Evolutionary conservation across 2,797 vertebrate genomes (phyloP), one percentile per base, ranked within the genome.

Genomic region (Lepidocolaptes lacrymiger): DNA sequence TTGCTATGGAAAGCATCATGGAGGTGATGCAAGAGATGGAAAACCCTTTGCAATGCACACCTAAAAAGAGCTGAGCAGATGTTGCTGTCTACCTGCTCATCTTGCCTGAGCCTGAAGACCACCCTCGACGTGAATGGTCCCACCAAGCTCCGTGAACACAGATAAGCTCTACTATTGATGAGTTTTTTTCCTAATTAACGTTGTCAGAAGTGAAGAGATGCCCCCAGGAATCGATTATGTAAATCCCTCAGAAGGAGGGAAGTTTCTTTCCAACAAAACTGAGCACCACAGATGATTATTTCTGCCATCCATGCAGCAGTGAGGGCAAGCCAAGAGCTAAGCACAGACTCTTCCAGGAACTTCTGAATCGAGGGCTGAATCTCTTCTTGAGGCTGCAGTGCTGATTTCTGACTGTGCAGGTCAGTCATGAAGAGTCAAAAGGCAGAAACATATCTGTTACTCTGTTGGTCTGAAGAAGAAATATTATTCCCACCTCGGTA

Each of bases 391-490:
- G 64, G 49, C 15, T 36, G 36, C 74, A 62, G 49, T 55, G 55
- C 78, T 93, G 85, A 48, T 74, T 74, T 83, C 85, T 79, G 14
- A 34, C 51, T 66, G 66, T 10, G 10, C 75, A 76, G 75, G 85
- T 92, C 66, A 72, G 19, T 79, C 85, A 72, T 4, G 39, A 77
- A 39, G 43, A 93, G 73, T 61, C 71, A 84, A 66, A 77, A 94
- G 52, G n/a, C 36, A 73, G 72, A 89, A 93, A 84, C n/a, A 71
- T 62, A 84, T 74, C 88, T 77, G 85, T 85, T 78, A 92, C 39
- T 66, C 49, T 62, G n/a, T 23, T 92, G 74, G 34, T 83, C 63
- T 81, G 58, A 61, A 78, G 93, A 67, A 85, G 84, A 96, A 97
- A 89, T 89, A 62, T 88, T 79, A 85, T 48, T 88, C 58, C 75